Percentiles rank a stretch among this genome's conserved stretches.
phyloP scores from a whole-genome alignment of 1,140 invertebrate species.

The Penaeus chinensis region DNA sequence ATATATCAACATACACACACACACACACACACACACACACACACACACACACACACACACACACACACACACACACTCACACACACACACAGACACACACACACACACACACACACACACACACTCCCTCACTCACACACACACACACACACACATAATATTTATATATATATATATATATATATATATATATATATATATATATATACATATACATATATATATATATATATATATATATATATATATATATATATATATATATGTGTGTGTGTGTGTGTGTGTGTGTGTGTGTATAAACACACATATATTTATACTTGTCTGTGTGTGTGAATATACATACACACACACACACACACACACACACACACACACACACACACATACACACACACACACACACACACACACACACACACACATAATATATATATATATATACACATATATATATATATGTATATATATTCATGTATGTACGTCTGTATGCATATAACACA shows the following conservation, averaged over 20 bases:
- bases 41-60: no score
- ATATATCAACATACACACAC: no score
- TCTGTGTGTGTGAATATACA: neutral
- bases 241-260: constrained; percentile 45
- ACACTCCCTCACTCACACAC: neutral
- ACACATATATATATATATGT: no score
- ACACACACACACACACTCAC: no score
- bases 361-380: neutral
- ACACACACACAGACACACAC: no score
- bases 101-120: no score
- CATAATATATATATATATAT: no score
- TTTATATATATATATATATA: neutral
- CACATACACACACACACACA: neutral
- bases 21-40: no score
- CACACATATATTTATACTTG: constrained; percentile 23
- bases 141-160: neutral
- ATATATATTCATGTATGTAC: no score
- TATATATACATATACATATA: constrained; percentile 35
- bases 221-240: constrained; percentile 45
- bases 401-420: neutral
- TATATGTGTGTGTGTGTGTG: constrained; percentile 5
- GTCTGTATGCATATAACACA: no score
- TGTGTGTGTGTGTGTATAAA: constrained; percentile 2
- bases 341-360: neutral
- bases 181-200: constrained; percentile 25